Base-by-base conservation (phyloP, 2,888 invertebrate species). In the Campoplex capitator region DNA sequence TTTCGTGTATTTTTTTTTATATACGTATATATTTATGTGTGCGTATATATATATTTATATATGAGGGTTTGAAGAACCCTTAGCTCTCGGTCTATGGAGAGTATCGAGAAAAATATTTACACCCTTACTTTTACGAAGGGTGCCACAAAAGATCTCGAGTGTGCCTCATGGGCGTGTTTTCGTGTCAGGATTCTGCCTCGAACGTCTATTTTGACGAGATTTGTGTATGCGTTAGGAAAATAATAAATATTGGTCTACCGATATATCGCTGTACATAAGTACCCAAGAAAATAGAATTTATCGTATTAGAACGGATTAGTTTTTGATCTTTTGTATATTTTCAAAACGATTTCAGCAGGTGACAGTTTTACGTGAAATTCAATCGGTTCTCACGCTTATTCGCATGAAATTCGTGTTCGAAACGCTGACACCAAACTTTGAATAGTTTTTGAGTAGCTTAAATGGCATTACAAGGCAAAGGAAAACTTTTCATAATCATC, bases 31-130 rank as follows among this genome's bases (percentile, higher is more conserved):
- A 54, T 56, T 23, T 58, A n/a, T 58, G 28, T n/a, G n/a, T 23
- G 38, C 13, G n/a, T n/a, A 70, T 48, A 48, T 54, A 18, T 56
- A 54, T 56, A 74, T 74, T 23, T 56, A 3, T 76, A 42, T 48
- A 7, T 65, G 65, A 9, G 23, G 35, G 71, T 38, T 78, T 68
- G 67, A 82, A 78, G 70, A 82, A 74, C 70, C 78, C 70, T 62
- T 6, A 58, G 51, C 38, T 67, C 32, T n/a, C 35, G 38, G 35
- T 71, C 28, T 75, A 23, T 23, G 23, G 62, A 75, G 68, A 73
- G 77, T 75, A 86, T 83, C 85, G 58, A 65, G 74, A 83, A 58
- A 75, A 86, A 83, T 70, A 86, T 83, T 74, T 70, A 83, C 74
- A 79, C 54, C 75, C 62, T 74, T 42, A 67, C 74, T n/a, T 28